A percentile compares a stretch with the other conserved stretches of the same genome.
Evolutionary conservation across 2,113 vertebrate genomes (phyloP).

Genomic region (Suncus etruscus): DNA sequence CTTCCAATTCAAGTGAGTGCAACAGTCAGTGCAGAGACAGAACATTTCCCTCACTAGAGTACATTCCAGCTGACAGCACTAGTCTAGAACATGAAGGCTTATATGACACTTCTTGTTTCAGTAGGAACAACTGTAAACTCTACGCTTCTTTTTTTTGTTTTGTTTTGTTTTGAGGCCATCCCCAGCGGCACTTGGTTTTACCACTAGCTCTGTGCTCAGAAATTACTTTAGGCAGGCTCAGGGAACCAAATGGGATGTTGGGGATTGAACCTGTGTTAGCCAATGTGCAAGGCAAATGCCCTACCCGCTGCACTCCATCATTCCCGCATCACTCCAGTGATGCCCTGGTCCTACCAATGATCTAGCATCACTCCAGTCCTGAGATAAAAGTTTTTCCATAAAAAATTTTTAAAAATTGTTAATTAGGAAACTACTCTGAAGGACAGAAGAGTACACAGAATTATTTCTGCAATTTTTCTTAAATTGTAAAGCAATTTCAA

Average conservation of each 20-base stretch:
- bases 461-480: not conserved
- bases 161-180: no score
- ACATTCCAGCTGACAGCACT: not conserved
- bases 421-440: not conserved
- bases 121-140: not conserved
- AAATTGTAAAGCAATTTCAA: conserved; percentile 36
- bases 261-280: no score
- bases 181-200: no score
- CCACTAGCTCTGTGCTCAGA: no score
- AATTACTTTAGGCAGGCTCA: no score
- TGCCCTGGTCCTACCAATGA: not conserved
- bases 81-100: not conserved
- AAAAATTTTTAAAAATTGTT: not conserved
- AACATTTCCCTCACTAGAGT: no score
- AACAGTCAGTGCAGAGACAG: fast-evolving
- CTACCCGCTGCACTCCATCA: no score
- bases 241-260: no score
- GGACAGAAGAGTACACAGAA: not conserved
- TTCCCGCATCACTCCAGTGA: no score
- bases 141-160: not conserved
- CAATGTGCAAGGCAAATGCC: no score
- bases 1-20: not conserved
- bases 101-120: not conserved
- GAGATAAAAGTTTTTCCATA: no score
- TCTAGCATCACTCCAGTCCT: no score